These are phyloP conservation scores for Vanacampus margaritifer DNA, from an alignment of 2,113 vertebrate species.

Conservation along the genomic window DNA sequence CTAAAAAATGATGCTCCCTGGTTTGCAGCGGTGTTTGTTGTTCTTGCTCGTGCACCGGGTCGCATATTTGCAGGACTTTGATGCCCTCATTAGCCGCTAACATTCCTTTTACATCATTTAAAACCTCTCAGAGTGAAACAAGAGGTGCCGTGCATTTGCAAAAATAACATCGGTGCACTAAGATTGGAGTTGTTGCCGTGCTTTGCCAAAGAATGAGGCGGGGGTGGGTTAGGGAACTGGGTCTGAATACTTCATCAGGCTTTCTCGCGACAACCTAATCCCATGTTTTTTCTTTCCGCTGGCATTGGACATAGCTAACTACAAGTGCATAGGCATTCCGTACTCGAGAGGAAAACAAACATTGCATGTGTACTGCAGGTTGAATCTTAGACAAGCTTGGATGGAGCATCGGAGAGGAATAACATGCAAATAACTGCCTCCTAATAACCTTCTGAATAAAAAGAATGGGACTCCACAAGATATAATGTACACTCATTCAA, in stretches of 20 bases:
- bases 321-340: slow-evolving; percentile 5
- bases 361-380: slow-evolving; percentile 3
- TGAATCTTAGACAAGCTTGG: neutral
- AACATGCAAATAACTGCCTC: no score
- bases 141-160: slow-evolving; percentile 6
- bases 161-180: neutral
- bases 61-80: neutral
- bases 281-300: slow-evolving; percentile 30
- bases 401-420: no score
- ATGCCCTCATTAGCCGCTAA: neutral
- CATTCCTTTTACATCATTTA: slow-evolving; percentile 3
- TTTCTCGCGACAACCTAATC: slow-evolving; percentile 17
- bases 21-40: slow-evolving; percentile 37
- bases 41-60: neutral
- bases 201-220: neutral
- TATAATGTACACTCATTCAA: no score
- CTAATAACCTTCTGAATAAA: no score
- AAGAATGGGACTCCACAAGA: no score
- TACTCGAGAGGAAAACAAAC: slow-evolving; percentile 9
- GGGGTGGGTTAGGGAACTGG: neutral
- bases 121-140: neutral
- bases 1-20: slow-evolving; percentile 33
- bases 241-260: slow-evolving; percentile 35
- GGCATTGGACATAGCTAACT: neutral
- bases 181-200: neutral